Evolutionary conservation across 1,140 invertebrate species (phyloP).

Genomic region (Leptinotarsa lineolata): DNA sequence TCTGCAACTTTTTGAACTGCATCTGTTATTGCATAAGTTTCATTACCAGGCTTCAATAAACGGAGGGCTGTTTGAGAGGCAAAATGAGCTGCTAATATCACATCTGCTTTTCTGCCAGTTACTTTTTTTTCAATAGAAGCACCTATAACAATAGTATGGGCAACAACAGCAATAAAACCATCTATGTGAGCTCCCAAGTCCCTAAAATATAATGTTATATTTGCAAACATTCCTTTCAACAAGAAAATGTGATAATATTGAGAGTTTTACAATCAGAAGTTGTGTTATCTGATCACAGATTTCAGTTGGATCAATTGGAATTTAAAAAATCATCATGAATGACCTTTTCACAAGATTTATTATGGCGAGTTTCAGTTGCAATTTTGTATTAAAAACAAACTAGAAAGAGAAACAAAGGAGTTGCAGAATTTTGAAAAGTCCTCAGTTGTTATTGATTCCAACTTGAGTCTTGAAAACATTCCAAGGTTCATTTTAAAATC

Average conservation of each 20-base stretch:
- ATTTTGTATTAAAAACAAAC: too few species aligned
- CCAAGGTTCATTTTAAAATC: too few species aligned
- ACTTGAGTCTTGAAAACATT: too few species aligned
- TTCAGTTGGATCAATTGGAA: conserved; percentile 52
- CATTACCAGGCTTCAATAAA: conserved; percentile 88
- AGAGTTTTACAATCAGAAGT: conserved; percentile 4
- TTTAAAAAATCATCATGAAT: conserved; percentile 31
- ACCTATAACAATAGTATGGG: conserved; percentile 93
- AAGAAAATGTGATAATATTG: background rate
- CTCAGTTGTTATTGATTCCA: too few species aligned
- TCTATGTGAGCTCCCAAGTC: conserved; percentile 98
- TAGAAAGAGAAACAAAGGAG: too few species aligned
- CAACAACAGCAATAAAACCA: conserved; percentile 98
- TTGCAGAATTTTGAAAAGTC: too few species aligned
- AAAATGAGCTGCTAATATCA: conserved; percentile 91
- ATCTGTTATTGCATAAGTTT: conserved; percentile 83
- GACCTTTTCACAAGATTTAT: conserved; percentile 17
- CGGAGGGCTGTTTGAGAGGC: conserved; percentile 93
- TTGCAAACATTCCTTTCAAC: background rate
- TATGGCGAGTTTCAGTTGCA: conserved; percentile 10
- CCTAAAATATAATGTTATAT: conserved; percentile 62
- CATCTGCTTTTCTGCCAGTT: conserved; percentile 91
- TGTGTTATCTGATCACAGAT: background rate
- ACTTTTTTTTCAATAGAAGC: conserved; percentile 72
- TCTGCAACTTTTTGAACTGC: conserved; percentile 92